Percentiles rank a stretch among this genome's conserved stretches.
Conservation (phyloP, 2,888 invertebrate species). For the Drosophila longiperda region DNA sequence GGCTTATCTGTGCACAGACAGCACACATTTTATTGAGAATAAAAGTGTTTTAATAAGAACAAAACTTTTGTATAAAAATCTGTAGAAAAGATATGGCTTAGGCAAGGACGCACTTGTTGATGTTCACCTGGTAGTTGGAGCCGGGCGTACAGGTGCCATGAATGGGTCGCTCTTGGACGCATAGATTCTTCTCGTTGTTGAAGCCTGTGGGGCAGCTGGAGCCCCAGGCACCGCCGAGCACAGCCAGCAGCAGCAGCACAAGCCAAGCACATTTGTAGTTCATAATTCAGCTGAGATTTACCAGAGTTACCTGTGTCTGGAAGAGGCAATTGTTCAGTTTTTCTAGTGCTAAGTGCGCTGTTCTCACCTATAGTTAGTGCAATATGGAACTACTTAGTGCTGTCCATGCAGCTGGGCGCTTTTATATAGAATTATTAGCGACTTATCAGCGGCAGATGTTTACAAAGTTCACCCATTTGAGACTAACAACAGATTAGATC, state of each 20-base stretch:
- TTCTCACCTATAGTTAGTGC: constrained; percentile 39
- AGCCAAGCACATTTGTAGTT: constrained; percentile 58
- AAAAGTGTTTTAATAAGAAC: neutral
- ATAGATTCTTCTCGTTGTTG: constrained; percentile 51
- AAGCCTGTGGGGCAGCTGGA: constrained; percentile 61
- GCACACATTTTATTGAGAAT: neutral
- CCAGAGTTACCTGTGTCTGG: neutral
- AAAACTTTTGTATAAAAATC: neutral
- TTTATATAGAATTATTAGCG: constrained; percentile 45
- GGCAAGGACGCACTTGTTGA: constrained; percentile 74
- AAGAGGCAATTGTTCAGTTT: constrained; percentile 8
- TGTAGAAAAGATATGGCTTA: constrained; percentile 19
- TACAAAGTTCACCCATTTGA: constrained; percentile 26
- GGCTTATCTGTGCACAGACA: neutral
- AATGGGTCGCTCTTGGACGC: constrained; percentile 72
- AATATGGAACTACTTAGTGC: constrained; percentile 44
- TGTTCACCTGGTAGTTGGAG: constrained; percentile 62
- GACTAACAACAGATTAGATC: constrained; percentile 12
- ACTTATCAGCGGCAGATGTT: constrained; percentile 41
- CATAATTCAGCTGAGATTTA: constrained; percentile 37
- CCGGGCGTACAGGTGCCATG: constrained; percentile 77
- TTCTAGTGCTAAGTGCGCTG: neutral
- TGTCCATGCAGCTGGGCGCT: constrained; percentile 18
- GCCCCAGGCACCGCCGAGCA: constrained; percentile 42
- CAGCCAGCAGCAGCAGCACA: constrained; percentile 49